Conservation (phyloP, 1,140 invertebrate genomes). For the Drosophila ironensis region DNA sequence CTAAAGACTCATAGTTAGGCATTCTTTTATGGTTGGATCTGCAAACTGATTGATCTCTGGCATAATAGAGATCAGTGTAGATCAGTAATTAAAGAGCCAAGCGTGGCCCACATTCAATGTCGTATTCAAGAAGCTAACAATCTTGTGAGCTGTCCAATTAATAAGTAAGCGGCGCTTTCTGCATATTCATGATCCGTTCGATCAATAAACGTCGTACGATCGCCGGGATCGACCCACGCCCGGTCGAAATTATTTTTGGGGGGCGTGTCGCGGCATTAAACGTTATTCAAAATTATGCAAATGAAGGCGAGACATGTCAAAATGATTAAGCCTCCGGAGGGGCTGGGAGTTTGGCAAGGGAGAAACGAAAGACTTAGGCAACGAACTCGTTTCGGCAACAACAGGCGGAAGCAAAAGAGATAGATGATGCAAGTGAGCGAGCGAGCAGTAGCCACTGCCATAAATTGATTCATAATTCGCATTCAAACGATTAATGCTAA, state of each 20-base stretch:
- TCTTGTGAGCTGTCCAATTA: conserved; percentile 72
- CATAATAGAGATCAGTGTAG: background rate
- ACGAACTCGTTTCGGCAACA: conserved; percentile 54
- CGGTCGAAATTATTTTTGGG: conserved; percentile 1
- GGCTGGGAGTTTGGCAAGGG: background rate
- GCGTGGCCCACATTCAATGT: conserved; percentile 29
- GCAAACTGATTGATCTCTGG: background rate
- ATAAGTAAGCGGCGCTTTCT: conserved; percentile 48
- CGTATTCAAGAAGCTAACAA: conserved; percentile 69
- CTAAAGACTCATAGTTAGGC: too few relatives aligned
- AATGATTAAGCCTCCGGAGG: conserved; percentile 30
- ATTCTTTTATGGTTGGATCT: too few relatives aligned
- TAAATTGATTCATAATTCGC: conserved; percentile 77
- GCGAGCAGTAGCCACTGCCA: conserved; percentile 5
- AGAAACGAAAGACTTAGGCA: conserved; percentile 64
- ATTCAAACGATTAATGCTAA: conserved; percentile 63
- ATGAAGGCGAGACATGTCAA: conserved; percentile 47
- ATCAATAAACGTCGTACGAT: conserved; percentile 37
- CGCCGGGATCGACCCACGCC: conserved; percentile 22
- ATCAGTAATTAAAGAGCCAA: conserved; percentile 24
- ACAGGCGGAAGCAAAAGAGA: conserved; percentile 7
- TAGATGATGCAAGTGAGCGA: background rate
- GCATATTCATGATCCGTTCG: conserved; percentile 64
- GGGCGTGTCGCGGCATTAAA: conserved; percentile 58
- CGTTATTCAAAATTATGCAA: conserved; percentile 66